Evolutionary conservation across 2,113 vertebrate genomes (phyloP).

Genomic region (Clarias batrachus): DNA sequence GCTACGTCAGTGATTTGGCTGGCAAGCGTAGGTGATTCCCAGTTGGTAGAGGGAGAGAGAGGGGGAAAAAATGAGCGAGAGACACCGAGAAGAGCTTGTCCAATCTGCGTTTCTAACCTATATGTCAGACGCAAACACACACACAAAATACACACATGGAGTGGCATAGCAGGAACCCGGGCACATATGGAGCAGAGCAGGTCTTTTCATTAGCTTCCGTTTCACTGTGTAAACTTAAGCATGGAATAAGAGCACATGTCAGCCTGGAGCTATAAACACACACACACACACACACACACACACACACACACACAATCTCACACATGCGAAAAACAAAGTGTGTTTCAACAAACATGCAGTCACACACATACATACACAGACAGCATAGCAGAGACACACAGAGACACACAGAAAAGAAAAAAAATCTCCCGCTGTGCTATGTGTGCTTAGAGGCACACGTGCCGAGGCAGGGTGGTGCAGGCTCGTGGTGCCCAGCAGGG

Average conservation of each 20-base stretch:
- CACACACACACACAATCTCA: conserved; percentile 19
- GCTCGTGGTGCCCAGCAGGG: conserved; percentile 59
- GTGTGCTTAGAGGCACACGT: conserved; percentile 43
- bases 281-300: conserved; percentile 11
- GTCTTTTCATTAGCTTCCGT: conserved; percentile 48
- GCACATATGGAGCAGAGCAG: conserved; percentile 46
- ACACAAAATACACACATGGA: conserved; percentile 28
- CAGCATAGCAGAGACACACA: conserved; percentile 2
- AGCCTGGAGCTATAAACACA: conserved; percentile 22
- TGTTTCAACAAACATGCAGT: not conserved
- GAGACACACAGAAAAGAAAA: conserved; percentile 12
- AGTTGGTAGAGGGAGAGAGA: conserved; percentile 50
- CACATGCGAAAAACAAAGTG: not conserved
- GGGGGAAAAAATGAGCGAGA: conserved; percentile 36
- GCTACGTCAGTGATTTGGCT: conserved; percentile 56
- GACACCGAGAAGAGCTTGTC: conserved; percentile 35
- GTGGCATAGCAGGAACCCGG: conserved; percentile 25
- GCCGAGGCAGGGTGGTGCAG: conserved; percentile 47
- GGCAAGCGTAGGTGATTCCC: conserved; percentile 56
- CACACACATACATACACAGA: conserved; percentile 14
- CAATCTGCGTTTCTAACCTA: conserved; percentile 50
- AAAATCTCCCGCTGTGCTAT: conserved; percentile 31
- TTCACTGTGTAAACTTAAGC: conserved; percentile 51
- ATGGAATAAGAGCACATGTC: conserved; percentile 35
- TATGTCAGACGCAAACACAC: conserved; percentile 44